These are phyloP conservation scores for Hiodon tergisus DNA, from an alignment of 2,113 vertebrate genomes.

Conservation along the genomic window DNA sequence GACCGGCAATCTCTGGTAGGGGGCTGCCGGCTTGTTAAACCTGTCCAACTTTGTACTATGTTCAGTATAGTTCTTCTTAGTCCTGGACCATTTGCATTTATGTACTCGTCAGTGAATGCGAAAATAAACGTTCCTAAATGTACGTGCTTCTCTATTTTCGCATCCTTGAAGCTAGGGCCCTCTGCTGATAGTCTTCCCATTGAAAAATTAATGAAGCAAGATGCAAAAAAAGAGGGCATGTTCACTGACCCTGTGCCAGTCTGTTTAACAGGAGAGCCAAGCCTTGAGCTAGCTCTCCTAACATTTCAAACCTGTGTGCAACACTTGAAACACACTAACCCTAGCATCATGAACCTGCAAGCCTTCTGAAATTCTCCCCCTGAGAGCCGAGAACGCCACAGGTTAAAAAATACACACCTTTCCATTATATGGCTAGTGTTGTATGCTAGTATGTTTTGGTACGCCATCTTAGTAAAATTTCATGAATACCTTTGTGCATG, in stretches of 20 bases:
- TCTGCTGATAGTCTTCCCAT: not conserved
- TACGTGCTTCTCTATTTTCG: constrained; percentile 51
- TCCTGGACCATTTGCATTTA: constrained; percentile 97
- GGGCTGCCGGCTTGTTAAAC: constrained; percentile 86
- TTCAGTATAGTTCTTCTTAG: constrained; percentile 89
- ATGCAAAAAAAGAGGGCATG: not conserved
- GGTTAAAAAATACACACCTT: not conserved
- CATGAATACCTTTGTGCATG: no score
- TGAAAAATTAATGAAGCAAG: not conserved
- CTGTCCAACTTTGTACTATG: constrained; percentile 94
- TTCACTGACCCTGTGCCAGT: no score
- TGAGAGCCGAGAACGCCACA: not conserved
- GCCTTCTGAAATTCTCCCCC: not conserved
- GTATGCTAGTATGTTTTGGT: not conserved
- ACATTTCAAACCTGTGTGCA: not conserved
- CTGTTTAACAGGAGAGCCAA: no score
- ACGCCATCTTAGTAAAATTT: not conserved
- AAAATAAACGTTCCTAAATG: constrained; percentile 98
- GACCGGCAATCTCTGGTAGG: constrained; percentile 62
- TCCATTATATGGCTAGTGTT: no score
- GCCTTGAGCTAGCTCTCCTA: no score
- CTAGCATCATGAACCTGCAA: not conserved
- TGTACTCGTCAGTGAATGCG: constrained; percentile 96
- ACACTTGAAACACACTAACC: not conserved
- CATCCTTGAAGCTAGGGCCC: not conserved